Evolutionary conservation across 2,113 vertebrate genomes (phyloP), one percentile per base, ranked within the genome.

Genomic region (Elanus axillaris): DNA sequence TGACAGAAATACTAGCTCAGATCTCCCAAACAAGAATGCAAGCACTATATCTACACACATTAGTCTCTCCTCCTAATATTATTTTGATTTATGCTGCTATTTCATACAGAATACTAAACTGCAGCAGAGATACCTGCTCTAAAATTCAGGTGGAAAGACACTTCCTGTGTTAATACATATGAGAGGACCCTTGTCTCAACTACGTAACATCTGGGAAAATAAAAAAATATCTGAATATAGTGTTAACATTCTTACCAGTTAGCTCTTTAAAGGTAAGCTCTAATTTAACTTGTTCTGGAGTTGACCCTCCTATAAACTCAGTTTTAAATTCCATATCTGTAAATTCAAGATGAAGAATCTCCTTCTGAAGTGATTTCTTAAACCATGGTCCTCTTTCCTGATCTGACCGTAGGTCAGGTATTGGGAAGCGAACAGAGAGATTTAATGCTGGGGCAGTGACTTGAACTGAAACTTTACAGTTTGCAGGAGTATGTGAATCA

Each of bases 361-460:
- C 99, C 96, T 99, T 99, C 97, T 99, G 99, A 92, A 99, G 98
- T 0, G 99, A 99, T 96, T 99, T 99, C 96, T 99, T 99, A 97
- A 99, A 99, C 99, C 99, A 99, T 1, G 99, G 99, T 72, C 99
- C 99, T 92, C 99, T 97, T 95, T 99, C 99, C 95, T 99, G 99
- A 97, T 99, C 99, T 34, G 99, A 99, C 31, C 99, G 98, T 58
- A 99, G 98, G 96, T 99, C 99, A 34, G 99, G 99, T 95, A 99
- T 99, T 19, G 99, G 99, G 90, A 99, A 99, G 32, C 99, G 99
- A 82, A 99, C 98, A 19, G 98, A 98, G 56, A 99, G 98, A 71
- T 98, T 98, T 81, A 99, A 97, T 8, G 98, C 80, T 10, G 99
- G 99, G 3, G 99, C 98, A 43, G 95, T 98, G 38, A 99, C 97